These are phyloP conservation scores for Conger conger DNA, from an alignment of 2,113 vertebrate species.

Conservation along the genomic window DNA sequence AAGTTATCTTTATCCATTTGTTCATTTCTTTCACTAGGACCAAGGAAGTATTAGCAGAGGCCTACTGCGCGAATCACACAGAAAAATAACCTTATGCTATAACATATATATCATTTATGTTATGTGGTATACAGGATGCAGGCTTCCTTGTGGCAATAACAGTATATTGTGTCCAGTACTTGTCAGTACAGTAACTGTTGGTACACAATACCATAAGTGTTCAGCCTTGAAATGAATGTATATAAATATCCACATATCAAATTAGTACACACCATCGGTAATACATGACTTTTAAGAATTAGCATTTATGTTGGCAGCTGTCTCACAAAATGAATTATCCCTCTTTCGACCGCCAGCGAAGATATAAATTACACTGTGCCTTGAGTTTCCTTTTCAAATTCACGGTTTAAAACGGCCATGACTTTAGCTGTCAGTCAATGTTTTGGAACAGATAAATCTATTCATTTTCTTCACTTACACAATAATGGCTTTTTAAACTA, in stretches of 20 bases:
- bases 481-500: background rate
- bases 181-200: background rate
- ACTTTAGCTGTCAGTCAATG: background rate
- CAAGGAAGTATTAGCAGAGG: background rate
- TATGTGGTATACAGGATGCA: background rate
- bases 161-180: background rate
- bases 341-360: background rate
- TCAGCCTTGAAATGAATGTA: background rate
- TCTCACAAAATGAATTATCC: background rate
- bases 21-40: background rate
- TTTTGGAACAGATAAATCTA: background rate
- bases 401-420: background rate
- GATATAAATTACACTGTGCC: background rate
- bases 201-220: background rate
- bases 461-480: background rate
- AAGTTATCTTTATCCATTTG: background rate
- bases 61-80: background rate
- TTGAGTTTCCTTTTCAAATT: constrained; percentile 1
- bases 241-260: background rate
- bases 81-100: too few relatives aligned
- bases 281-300: background rate
- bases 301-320: background rate
- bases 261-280: background rate
- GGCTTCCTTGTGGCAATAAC: background rate
- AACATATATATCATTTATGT: too few relatives aligned